Evolutionary conservation across 2,113 vertebrate genomes (phyloP).

Genomic region (Zosterops lateralis): DNA sequence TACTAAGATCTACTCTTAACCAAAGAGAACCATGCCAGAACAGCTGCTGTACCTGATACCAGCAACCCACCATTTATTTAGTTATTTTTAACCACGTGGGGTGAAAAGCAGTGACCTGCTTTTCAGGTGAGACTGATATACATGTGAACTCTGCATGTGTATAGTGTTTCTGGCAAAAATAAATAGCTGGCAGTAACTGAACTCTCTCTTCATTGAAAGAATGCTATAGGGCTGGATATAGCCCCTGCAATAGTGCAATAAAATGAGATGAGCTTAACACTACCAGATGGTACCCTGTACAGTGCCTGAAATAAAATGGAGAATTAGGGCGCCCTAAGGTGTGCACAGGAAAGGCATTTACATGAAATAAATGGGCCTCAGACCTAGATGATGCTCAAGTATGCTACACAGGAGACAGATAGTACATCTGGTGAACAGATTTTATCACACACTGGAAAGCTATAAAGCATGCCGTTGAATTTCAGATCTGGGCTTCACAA

Average conservation of each 20-base stretch:
- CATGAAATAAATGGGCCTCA: slow-evolving; percentile 97
- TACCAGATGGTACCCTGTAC: slow-evolving; percentile 97
- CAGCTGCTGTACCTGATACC: background rate
- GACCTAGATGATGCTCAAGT: slow-evolving; percentile 86
- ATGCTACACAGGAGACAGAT: slow-evolving; percentile 85
- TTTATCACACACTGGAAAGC: slow-evolving; percentile 83
- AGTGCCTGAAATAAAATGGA: slow-evolving; percentile 96
- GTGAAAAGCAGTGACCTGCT: slow-evolving; percentile 45
- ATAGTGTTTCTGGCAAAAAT: slow-evolving; percentile 73
- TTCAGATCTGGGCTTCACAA: slow-evolving; percentile 71
- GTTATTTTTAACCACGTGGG: slow-evolving; percentile 16
- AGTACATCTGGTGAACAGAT: slow-evolving; percentile 88
- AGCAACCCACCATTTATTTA: background rate
- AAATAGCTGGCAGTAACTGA: slow-evolving; percentile 74
- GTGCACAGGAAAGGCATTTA: slow-evolving; percentile 96
- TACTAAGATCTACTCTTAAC: slow-evolving; percentile 58
- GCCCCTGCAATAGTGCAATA: slow-evolving; percentile 69
- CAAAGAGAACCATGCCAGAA: background rate
- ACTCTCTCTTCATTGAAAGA: slow-evolving; percentile 62
- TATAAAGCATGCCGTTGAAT: slow-evolving; percentile 76
- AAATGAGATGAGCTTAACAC: slow-evolving; percentile 82
- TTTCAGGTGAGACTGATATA: slow-evolving; percentile 51
- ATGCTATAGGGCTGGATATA: slow-evolving; percentile 60
- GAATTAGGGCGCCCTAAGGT: slow-evolving; percentile 96
- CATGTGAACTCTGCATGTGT: slow-evolving; percentile 57